Evolutionary conservation across 2,113 vertebrate species (phyloP).

Genomic region (Corapipo altera): DNA sequence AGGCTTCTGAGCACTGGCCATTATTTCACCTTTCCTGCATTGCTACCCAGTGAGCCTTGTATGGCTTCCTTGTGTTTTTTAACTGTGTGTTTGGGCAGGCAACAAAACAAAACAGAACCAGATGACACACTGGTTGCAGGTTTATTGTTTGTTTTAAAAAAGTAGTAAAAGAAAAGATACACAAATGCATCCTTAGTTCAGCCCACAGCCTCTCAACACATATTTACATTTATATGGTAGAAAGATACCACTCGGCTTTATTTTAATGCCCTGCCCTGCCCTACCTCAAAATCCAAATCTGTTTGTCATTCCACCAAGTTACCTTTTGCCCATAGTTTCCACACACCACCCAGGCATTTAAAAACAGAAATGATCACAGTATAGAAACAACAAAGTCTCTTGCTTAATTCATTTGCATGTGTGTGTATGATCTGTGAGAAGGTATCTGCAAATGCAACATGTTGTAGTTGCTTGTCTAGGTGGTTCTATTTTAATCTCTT

Average conservation of each 20-base stretch:
- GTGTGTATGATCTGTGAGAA: background rate
- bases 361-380: background rate
- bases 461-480: background rate
- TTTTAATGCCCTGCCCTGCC: slow-evolving; percentile 26
- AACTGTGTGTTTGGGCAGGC: background rate
- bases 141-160: background rate
- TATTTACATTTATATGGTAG: background rate
- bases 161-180: background rate
- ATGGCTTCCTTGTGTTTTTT: background rate
- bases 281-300: slow-evolving; percentile 25
- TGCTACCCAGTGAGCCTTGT: background rate
- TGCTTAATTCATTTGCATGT: slow-evolving; percentile 3
- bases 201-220: background rate
- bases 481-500: slow-evolving; percentile 40
- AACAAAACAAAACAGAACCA: background rate
- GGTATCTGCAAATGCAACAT: background rate
- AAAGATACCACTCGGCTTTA: background rate
- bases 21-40: background rate
- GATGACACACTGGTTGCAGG: background rate
- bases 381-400: slow-evolving; percentile 13
- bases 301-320: background rate
- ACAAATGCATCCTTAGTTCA: background rate
- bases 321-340: slow-evolving; percentile 22
- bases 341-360: slow-evolving; percentile 11
- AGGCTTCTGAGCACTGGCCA: background rate